Evolutionary conservation across 2,797 vertebrate genomes (phyloP), one percentile per base, ranked within the genome.

Genomic region (Anguilla megastoma): DNA sequence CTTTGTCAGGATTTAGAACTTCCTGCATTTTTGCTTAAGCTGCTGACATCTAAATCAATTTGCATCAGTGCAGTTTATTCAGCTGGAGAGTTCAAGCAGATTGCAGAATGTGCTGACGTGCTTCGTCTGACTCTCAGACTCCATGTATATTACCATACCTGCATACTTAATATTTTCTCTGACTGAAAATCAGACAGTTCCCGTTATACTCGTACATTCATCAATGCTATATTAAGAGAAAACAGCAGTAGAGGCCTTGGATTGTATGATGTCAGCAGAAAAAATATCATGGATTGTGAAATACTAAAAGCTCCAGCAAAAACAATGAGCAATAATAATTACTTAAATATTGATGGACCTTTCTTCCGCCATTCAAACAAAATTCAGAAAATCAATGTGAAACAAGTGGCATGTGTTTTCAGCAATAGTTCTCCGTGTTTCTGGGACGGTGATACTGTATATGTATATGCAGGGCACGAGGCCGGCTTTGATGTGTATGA

Each of bases 231-330:
- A 86, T 92, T 90, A 90, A 93, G 89, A 92, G 88, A 85, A 89
- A 85, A 84, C 92, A 88, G 89, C 88, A 87, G 91, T 92, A 93
- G 89, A 90, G 92, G 88, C 90, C 94, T 93, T 92, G 89, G 93
- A 92, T 95, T 93, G 89, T 36, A 89, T 88, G 86, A 90, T 89
- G 93, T 95, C 95, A 95, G 95, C 94, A 93, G 91, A 95, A 86
- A 91, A 92, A 94, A 91, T n/a, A 93, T 92, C 92, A 94, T 95
- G 95, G 94, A 96, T 94, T 93, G 86, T 92, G 92, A 93, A 94
- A 94, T 94, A 91, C 92, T 92, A 94, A 94, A 90, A 36, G 52
- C 88, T 89, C 89, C 90, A 94, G 93, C 92, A 89, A 87, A 86
- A 91, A 88, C 93, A 92, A 94, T 93, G 92, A 66, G 63, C 10